Base-by-base conservation (phyloP, 2,888 invertebrate species). In the Sthenelais limicola region DNA sequence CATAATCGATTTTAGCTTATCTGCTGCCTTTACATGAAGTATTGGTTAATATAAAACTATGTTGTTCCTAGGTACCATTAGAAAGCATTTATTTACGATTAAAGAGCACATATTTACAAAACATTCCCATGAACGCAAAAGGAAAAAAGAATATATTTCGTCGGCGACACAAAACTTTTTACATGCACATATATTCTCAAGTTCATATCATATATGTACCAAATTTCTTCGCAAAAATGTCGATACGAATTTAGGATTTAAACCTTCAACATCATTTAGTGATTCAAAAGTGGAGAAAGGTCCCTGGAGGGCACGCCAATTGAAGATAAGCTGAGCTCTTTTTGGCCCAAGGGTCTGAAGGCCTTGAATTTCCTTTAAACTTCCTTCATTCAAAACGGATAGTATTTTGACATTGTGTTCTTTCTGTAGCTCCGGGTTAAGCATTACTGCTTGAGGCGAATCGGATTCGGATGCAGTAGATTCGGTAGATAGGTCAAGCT, bases 271-370 rank as follows among this genome's bases (percentile, higher is more conserved):
- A 18, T 43, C 18, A 43, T 21, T 24, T 21, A n/a, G 52, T 43
- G 3, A 7, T 26, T 72, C 47, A 28, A 75, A 73, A 24, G 38
- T 28, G 5, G 24, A 38, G 56, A 84, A 85, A n/a, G 67, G 67
- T 9, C 85, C 85, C 73, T 84, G 80, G 5, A 81, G 74, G 43
- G 81, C 78, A 62, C 85, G 72, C 83, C 83, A 85, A 26, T 81
- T 81, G 75, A 75, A 79, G 18, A 85, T 85, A 1, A 84, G 79
- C 68, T 82, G 79, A 12, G 85, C 85, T 51, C 85, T 73, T 74
- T 85, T 86, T 26, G 79, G 79, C 9, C 86, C 86, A 0, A 86
- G 82, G 15, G 84, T 86, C 71, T 85, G 85, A 24, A 86, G 76
- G 3, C 78, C 74, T 71, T 82, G 81, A 18, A 86, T 79, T 30